Base-by-base conservation (phyloP, 1,140 invertebrate genomes). In the Drosophila teissieri region DNA sequence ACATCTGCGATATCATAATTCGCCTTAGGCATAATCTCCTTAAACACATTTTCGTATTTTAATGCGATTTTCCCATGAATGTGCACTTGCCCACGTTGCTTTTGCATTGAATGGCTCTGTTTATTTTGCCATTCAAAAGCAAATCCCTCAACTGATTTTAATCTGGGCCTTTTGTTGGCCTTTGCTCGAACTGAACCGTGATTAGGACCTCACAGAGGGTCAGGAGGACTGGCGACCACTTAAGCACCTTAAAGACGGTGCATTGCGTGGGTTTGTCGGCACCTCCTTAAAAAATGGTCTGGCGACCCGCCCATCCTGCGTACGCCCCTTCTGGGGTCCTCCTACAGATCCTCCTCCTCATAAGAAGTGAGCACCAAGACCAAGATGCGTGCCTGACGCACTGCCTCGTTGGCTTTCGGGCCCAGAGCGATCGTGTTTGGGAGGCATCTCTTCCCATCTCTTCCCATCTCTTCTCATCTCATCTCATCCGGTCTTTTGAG, bases 351-450 rank as follows among this genome's bases (percentile, higher is more conserved):
- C 54, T 34, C 15, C 49, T 60, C 39, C 24, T 1, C 15, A 4
- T n/a, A 55, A 46, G 22, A 24, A 5, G 4, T 14, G 8, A 10
- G 2, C 6, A n/a, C 3, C 7, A 42, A 42, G n/a, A 15, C 42
- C 76, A 82, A 69, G 74, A 79, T 82, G 79, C 83, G 70, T 82
- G 75, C 63, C 83, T 86, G 83, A 88, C 80, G 84, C 84, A 88
- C 80, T 89, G 80, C 83, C 84, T 83, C 64, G 78, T 56, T 85
- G 83, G 78, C 61, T 44, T 75, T 75, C 72, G 81, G 82, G 69
- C 74, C 51, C 60, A 72, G 82, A 88, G 76, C 85, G 82, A 86
- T 86, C 82, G 68, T 85, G 81, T 76, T 86, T 88, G 72, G 80
- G 80, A 75, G 80, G 76, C 76, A 76, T 70, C 76, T 36, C 75